Conservation (phyloP, 2,113 vertebrate genomes). For the Apteryx mantelli region DNA sequence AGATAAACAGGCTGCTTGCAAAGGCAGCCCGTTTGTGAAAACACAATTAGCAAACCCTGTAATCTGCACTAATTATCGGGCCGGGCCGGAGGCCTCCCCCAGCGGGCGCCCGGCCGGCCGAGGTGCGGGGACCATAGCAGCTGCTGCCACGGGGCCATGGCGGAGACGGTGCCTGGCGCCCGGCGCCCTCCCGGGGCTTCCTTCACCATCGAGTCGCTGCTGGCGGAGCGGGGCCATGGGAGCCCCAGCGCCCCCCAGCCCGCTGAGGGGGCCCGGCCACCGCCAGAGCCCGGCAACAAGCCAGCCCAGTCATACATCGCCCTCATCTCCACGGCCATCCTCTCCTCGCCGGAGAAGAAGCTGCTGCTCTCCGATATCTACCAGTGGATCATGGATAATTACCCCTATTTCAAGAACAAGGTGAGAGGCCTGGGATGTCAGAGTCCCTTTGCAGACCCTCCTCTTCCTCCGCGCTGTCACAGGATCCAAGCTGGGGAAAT, state of each 20-base stretch:
- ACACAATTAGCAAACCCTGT: slow-evolving; percentile 74
- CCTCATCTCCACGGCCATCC: slow-evolving; percentile 85
- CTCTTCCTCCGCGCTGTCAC: accelerated
- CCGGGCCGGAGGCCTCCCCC: background rate
- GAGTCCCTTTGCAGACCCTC: accelerated
- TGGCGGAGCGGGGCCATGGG: slow-evolving; percentile 44
- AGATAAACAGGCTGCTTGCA: slow-evolving; percentile 73
- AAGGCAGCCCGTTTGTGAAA: slow-evolving; percentile 69
- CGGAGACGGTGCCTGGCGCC: background rate
- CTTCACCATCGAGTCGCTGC: slow-evolving; percentile 84
- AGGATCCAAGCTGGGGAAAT: background rate
- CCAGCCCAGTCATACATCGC: slow-evolving; percentile 85
- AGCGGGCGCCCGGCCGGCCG: background rate
- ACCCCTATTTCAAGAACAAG: slow-evolving; percentile 88
- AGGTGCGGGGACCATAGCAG: background rate
- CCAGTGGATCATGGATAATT: slow-evolving; percentile 89
- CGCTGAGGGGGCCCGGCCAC: background rate
- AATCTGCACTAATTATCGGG: slow-evolving; percentile 65
- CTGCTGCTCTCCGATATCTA: slow-evolving; percentile 88
- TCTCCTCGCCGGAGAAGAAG: slow-evolving; percentile 84
- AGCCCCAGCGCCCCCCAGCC: background rate
- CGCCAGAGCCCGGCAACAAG: slow-evolving; percentile 59
- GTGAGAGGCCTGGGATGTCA: slow-evolving; percentile 27
- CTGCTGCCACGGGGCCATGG: background rate
- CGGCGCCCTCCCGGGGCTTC: slow-evolving; percentile 62